Evolutionary conservation across 2,113 vertebrate genomes (phyloP), one percentile per base, ranked within the genome.

Genomic region (Aythya baeri): DNA sequence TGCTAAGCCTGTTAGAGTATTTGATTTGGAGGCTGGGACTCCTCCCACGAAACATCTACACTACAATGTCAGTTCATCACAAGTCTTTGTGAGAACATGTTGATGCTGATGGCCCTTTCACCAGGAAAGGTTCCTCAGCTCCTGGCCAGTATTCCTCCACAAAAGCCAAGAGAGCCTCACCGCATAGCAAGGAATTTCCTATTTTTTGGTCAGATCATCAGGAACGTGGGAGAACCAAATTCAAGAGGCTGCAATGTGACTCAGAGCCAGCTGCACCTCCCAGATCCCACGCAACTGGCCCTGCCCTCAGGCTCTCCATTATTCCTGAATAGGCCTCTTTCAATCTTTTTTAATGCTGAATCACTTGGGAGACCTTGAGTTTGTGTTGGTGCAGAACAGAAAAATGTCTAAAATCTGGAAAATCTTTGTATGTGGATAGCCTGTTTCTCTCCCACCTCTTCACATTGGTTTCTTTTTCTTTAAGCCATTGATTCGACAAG

Each of bases 191-290:
- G 38, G 46, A 81, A 54, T 21, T 84, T 38, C 15, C 57, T 67
- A 0, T 23, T 66, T 15, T 14, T 70, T 27, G 34, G 32, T 72
- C 49, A 73, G 54, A n/a, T 82, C 9, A 1, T 87, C 66, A 76
- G 71, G 55, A 87, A 80, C 0, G 0, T 58, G 49, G 46, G 58
- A 91, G 41, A 76, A 58, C 9, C 44, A 65, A 73, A 79, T 25
- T 49, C 31, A 59, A 89, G 29, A 82, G 41, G 16, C 43, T 44
- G 71, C 13, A 36, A 16, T 4, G 2, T 85, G 74, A 85, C 66
- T 91, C 84, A 85, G 77, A 93, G 38, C 46, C 78, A 81, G 49
- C 65, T 80, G 58, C 54, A 76, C 62, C 86, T 89, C 81, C 84
- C 94, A 49, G 38, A 77, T 43, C 91, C 89, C 41, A 76, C 3